Base-by-base conservation (phyloP, 2,797 vertebrate genomes). In the Discoglossus pictus region DNA sequence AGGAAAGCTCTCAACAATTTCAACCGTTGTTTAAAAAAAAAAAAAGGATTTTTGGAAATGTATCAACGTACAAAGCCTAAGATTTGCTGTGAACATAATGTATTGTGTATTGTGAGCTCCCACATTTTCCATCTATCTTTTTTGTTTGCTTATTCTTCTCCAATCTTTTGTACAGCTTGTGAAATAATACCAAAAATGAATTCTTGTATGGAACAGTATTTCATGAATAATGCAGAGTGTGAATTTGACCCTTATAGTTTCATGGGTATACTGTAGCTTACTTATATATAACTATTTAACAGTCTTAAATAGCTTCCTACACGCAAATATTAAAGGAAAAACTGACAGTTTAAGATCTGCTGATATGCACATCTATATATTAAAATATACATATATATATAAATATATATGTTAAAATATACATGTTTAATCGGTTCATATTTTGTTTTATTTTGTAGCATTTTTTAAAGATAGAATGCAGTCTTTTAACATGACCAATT, bases 151-250 rank as follows among this genome's bases (percentile, higher is more conserved):
- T 65, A n/a, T n/a, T n/a, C n/a, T n/a, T n/a, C 23, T 69, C 74
- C 48, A 69, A 59, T 34, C 72, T 39, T 65, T 54, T 58, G 55
- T 13, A 38, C n/a, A 52, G 36, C 36, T 60, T 75, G 70, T 73
- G 34, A 75, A 76, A 68, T 75, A 76, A 79, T 78, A 79, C 78
- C 76, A 76, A 60, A 78, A 74, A 50, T 78, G 47, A 61, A 48
- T 62, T 74, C 73, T 50, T 76, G n/a, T n/a, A n/a, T n/a, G 42
- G 64, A 68, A n/a, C n/a, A n/a, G n/a, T 74, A 44, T 54, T 18
- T 61, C 7, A 17, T 76, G 77, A 31, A 31, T 31, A 4, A 31
- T 74, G 71, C 61, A 23, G 39, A 34, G 18, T 51, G 65, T 73
- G 55, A 76, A 63, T 68, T 9, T 73, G 73, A 71, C 4, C 8